phyloP scores from a whole-genome alignment of 2,888 invertebrate genomes.

The Orthosia incerta region DNA sequence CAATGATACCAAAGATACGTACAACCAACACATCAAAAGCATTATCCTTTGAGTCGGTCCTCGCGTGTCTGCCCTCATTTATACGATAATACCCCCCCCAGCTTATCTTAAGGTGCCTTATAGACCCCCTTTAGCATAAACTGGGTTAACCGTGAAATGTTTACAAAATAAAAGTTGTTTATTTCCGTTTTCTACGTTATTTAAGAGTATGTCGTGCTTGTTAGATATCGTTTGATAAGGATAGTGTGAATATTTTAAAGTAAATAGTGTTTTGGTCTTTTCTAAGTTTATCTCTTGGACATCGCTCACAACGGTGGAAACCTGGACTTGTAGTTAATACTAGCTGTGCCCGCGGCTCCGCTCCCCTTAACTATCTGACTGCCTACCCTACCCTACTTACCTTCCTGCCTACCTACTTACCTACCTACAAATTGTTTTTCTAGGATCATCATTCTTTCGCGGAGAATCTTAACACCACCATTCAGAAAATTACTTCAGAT shows the following conservation, averaged over 20 bases:
- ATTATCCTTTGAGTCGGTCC: conserved; percentile 72
- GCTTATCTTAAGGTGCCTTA: conserved; percentile 62
- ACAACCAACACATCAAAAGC: conserved; percentile 71
- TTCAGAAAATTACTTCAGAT: no score
- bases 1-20: conserved; percentile 60
- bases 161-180: conserved; percentile 66
- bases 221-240: conserved; percentile 32
- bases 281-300: no score
- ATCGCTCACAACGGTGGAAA: no score
- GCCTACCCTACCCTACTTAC: no score
- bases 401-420: no score
- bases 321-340: no score
- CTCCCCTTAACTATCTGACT: no score
- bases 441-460: no score
- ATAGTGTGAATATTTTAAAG: conserved; percentile 24
- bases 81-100: conserved; percentile 73
- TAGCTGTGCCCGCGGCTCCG: no score
- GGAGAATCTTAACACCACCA: no score
- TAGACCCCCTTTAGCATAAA: conserved; percentile 61
- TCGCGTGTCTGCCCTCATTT: conserved; percentile 78
- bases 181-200: conserved; percentile 44
- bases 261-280: not conserved
- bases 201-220: conserved; percentile 30
- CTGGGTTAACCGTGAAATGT: conserved; percentile 62
- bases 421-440: no score